Percentiles rank a stretch among this genome's conserved stretches.
phyloP scores from a whole-genome alignment of 37 sponge, comb jelly and placozoan genomes.

The Spongilla lacustris region DNA sequence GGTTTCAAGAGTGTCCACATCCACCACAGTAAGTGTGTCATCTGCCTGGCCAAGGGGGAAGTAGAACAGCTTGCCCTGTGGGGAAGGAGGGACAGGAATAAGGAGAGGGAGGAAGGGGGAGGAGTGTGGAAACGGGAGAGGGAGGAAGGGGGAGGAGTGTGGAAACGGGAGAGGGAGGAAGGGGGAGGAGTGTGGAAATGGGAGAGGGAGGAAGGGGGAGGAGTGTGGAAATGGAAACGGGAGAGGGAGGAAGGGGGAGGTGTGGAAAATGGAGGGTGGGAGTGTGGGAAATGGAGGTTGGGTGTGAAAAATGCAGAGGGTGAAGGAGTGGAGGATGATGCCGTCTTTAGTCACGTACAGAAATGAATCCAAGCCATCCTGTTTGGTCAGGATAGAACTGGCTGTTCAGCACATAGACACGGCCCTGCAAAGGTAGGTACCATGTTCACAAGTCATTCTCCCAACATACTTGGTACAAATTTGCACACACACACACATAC shows the following conservation, averaged over 20 bases:
- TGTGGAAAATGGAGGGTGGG: too few species aligned
- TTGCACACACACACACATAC: too few species aligned
- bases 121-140: too few species aligned
- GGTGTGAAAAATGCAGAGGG: background rate
- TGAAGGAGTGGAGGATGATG: background rate
- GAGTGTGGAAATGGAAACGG: background rate
- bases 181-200: too few species aligned
- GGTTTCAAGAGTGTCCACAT: conserved; percentile 53
- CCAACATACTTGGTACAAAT: too few species aligned
- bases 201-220: too few species aligned
- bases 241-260: background rate
- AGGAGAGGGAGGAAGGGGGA: background rate
- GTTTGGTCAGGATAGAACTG: conserved; percentile 23
- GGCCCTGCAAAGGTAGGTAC: conserved; percentile 15
- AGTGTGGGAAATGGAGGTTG: too few species aligned
- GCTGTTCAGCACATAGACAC: conserved; percentile 22
- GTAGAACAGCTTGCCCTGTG: conserved; percentile 67
- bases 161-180: background rate
- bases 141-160: background rate
- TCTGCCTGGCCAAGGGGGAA: conserved; percentile 47
- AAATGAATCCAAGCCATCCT: conserved; percentile 55
- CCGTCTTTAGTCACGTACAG: background rate
- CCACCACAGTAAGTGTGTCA: conserved; percentile 47
- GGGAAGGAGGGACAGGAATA: background rate
- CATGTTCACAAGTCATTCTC: background rate